These are phyloP conservation scores for Mythimna pallens DNA, from an alignment of 2,888 invertebrate species.

Conservation along the genomic window DNA sequence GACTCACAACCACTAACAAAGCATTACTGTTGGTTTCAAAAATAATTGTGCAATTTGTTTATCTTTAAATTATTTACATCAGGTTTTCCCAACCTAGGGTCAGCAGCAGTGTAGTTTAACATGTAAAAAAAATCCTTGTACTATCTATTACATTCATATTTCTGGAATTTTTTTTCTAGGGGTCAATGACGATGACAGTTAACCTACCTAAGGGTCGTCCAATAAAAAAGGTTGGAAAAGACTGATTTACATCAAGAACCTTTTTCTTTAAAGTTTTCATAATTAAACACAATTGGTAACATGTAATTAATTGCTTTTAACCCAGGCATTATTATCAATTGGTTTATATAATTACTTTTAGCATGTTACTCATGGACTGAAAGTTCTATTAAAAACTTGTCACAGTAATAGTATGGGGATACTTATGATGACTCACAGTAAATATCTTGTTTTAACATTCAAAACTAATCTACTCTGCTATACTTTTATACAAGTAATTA, in stretches of 20 bases:
- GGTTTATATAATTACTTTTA: not conserved
- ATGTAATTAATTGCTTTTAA: not conserved
- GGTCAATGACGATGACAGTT: not conserved
- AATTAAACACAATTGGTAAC: not conserved
- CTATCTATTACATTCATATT: not conserved
- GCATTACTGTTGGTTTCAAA: constrained; percentile 1
- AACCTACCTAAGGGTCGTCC: not conserved
- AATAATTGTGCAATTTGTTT: constrained; percentile 25
- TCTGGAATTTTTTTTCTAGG: too few species aligned
- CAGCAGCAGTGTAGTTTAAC: too few species aligned
- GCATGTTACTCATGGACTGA: constrained; percentile 1
- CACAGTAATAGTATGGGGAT: constrained; percentile 4
- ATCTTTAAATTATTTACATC: not conserved
- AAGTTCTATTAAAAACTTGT: not conserved
- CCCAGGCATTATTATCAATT: not conserved
- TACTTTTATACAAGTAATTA: not conserved
- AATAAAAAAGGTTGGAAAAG: not conserved
- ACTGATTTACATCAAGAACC: not conserved
- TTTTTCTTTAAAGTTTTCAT: not conserved
- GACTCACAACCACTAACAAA: constrained; percentile 18
- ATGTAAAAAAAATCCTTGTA: not conserved
- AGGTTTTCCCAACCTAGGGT: not conserved
- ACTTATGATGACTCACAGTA: constrained; percentile 18
- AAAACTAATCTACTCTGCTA: too few species aligned
- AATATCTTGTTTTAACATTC: not conserved